Evolutionary conservation across 2,888 invertebrate genomes (phyloP).

Genomic region (Sclerodermus sp.): DNA sequence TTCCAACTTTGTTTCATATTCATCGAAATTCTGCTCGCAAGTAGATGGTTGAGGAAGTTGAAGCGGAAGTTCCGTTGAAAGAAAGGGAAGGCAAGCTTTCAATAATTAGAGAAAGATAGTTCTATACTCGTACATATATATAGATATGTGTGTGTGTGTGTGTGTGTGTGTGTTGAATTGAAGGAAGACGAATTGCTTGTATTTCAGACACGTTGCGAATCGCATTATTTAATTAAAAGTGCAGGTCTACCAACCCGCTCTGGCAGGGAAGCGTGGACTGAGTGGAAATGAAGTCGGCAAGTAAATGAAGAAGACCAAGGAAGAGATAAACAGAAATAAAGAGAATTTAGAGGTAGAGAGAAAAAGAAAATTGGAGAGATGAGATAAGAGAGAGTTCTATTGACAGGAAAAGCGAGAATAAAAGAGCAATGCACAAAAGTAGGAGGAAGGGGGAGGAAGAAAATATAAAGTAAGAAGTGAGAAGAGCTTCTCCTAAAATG

Average conservation of each 20-base stretch:
- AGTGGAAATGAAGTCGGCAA: slow-evolving; percentile 2
- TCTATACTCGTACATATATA: too few species aligned
- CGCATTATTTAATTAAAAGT: slow-evolving; percentile 44
- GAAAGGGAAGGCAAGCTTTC: too few species aligned
- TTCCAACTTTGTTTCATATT: too few species aligned
- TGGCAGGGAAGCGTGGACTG: background rate
- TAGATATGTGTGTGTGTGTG: too few species aligned
- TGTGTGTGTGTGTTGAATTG: too few species aligned
- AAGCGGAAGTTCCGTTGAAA: too few species aligned
- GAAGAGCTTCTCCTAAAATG: background rate
- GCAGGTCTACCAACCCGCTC: slow-evolving; percentile 18
- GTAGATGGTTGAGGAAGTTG: too few species aligned
- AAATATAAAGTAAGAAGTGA: slow-evolving; percentile 1
- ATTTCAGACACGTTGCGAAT: slow-evolving; percentile 41
- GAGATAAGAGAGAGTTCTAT: slow-evolving; percentile 1
- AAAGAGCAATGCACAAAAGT: background rate
- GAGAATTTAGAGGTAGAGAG: background rate
- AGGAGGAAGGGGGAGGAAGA: slow-evolving; percentile 7
- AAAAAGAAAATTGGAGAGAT: background rate
- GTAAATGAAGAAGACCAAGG: background rate
- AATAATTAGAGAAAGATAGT: too few species aligned
- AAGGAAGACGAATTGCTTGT: slow-evolving; percentile 33
- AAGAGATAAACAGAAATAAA: slow-evolving; percentile 5
- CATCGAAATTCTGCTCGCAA: too few species aligned
- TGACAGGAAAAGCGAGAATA: background rate